Evolutionary conservation across 2,113 vertebrate genomes (phyloP).

Genomic region (Danionella cerebrum): DNA sequence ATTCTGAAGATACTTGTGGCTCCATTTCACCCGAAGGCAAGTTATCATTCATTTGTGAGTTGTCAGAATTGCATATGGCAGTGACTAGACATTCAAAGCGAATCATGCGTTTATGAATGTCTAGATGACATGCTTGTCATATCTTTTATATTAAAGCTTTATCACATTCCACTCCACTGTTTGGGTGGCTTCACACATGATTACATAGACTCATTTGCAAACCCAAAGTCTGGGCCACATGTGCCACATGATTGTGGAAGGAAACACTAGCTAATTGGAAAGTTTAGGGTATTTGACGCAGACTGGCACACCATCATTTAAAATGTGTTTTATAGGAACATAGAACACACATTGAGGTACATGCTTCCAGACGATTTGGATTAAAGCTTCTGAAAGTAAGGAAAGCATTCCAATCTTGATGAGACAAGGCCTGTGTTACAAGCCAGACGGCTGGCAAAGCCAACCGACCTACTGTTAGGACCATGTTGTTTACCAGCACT

Average conservation of each 20-base stretch:
- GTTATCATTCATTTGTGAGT: constrained; percentile 35
- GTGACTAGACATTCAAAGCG: constrained; percentile 31
- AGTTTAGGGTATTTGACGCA: constrained; percentile 1
- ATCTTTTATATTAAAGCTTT: neutral
- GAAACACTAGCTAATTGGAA: constrained; percentile 35
- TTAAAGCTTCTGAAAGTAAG: constrained; percentile 7
- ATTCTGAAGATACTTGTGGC: constrained; percentile 47
- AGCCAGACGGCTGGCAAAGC: constrained; percentile 30
- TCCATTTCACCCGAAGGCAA: constrained; percentile 37
- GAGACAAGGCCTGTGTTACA: constrained; percentile 24
- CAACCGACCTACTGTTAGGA: neutral
- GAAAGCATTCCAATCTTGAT: constrained; percentile 21
- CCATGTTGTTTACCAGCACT: constrained; percentile 10
- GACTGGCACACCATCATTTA: constrained; percentile 11
- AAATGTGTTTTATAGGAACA: constrained; percentile 30
- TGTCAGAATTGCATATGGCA: constrained; percentile 27
- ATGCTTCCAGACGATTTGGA: constrained; percentile 11
- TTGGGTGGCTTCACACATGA: neutral
- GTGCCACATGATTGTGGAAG: constrained; percentile 18
- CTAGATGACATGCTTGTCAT: neutral
- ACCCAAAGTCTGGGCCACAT: constrained; percentile 4
- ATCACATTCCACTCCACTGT: neutral
- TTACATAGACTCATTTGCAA: neutral
- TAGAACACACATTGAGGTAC: constrained; percentile 35
- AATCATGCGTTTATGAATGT: constrained; percentile 11